Evolutionary conservation across 2,797 vertebrate species (phyloP).

Genomic region (Calcarius lapponicus): DNA sequence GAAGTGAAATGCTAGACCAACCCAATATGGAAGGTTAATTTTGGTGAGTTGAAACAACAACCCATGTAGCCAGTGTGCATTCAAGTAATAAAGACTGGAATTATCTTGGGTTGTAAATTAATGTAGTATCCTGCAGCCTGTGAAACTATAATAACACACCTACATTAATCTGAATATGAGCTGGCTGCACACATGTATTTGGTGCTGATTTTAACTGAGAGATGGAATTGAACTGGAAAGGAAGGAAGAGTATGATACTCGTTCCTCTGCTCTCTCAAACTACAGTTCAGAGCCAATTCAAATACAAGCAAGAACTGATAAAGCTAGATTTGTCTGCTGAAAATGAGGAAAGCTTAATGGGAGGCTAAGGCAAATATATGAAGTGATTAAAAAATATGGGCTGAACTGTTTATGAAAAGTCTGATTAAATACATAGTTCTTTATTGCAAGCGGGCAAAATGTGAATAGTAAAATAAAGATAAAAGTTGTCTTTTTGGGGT

Average conservation of each 20-base stretch:
- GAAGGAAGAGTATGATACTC: background rate
- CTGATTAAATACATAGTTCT: background rate
- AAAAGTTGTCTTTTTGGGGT: background rate
- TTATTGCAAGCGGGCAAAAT: background rate
- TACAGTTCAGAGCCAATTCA: background rate
- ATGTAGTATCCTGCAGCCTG: background rate
- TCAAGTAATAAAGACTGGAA: background rate
- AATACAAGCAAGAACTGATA: background rate
- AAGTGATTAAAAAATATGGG: conserved; percentile 6
- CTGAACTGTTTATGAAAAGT: conserved; percentile 10
- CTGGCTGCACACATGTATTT: background rate
- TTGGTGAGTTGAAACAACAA: background rate
- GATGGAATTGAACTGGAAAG: background rate
- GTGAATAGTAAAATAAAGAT: background rate
- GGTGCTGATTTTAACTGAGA: background rate
- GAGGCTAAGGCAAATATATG: background rate
- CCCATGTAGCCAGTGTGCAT: background rate
- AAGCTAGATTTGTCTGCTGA: background rate
- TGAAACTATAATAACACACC: background rate
- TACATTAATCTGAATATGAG: background rate
- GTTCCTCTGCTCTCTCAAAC: background rate
- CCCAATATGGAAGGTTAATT: background rate
- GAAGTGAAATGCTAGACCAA: background rate
- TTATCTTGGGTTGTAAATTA: background rate
- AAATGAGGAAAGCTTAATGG: background rate